A percentile compares a stretch with the other conserved stretches of the same genome.
phyloP scores from a whole-genome alignment of 2,888 invertebrate genomes.

The Laspeyria flexula region DNA sequence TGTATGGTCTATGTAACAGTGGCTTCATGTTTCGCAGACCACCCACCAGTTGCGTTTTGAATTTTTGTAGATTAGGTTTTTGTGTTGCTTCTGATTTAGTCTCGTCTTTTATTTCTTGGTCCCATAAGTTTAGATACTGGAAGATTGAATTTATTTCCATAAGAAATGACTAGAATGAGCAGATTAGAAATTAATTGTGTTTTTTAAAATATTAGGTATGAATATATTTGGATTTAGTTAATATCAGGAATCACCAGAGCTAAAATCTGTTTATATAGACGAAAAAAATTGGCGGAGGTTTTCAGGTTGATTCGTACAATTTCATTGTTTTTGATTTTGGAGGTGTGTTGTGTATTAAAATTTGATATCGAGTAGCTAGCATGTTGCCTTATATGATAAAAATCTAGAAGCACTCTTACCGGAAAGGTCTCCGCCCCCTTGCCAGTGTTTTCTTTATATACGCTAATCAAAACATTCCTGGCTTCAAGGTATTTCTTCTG shows the following conservation, averaged over 20 bases:
- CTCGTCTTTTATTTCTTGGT: conserved; percentile 42
- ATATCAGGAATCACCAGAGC: too few relatives aligned
- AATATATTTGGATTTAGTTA: too few relatives aligned
- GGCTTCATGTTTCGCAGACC: conserved; percentile 57
- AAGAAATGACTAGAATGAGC: background rate
- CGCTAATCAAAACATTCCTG: conserved; percentile 61
- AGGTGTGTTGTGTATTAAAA: too few relatives aligned
- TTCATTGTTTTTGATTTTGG: too few relatives aligned
- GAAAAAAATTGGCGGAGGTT: too few relatives aligned
- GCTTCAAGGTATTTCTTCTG: conserved; percentile 69
- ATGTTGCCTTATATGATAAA: too few relatives aligned
- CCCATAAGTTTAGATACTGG: conserved; percentile 57
- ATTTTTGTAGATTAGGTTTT: conserved; percentile 7
- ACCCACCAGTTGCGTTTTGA: conserved; percentile 31
- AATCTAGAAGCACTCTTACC: too few relatives aligned
- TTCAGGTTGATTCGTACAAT: too few relatives aligned
- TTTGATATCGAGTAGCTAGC: too few relatives aligned
- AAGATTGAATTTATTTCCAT: too few relatives aligned
- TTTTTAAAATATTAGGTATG: too few relatives aligned
- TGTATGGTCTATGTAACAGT: conserved; percentile 52
- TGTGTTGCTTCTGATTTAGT: conserved; percentile 6
- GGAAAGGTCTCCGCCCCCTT: conserved; percentile 63
- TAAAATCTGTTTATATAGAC: too few relatives aligned
- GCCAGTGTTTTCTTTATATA: conserved; percentile 68
- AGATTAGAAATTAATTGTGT: background rate